Conservation (phyloP, 2,113 vertebrate species). For the Triplophysa siluroides region DNA sequence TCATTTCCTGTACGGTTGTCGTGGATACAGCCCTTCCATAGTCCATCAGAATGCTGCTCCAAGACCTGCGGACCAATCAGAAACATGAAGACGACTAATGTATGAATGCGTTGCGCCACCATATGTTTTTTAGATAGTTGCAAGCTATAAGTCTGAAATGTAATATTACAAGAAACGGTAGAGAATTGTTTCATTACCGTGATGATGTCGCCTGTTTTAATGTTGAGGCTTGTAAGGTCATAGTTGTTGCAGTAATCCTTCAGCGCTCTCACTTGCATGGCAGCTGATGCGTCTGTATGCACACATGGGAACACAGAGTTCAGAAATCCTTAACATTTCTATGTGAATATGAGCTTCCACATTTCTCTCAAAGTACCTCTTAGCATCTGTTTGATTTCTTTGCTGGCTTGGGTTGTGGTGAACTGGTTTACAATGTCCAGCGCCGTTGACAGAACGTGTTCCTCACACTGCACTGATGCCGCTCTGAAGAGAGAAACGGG, state of each 20-base stretch:
- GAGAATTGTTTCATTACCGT: conserved; percentile 77
- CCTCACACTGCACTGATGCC: conserved; percentile 95
- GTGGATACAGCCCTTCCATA: conserved; percentile 98
- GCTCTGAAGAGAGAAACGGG: conserved; percentile 75
- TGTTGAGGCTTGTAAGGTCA: conserved; percentile 96
- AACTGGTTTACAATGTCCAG: conserved; percentile 99
- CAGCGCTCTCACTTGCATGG: conserved; percentile 92
- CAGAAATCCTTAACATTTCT: conserved; percentile 13
- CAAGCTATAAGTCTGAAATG: too few relatives aligned
- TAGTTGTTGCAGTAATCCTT: conserved; percentile 99
- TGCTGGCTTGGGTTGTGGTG: conserved; percentile 94
- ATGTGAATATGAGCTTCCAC: background rate
- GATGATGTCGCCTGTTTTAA: conserved; percentile 95
- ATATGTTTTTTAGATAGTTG: too few relatives aligned
- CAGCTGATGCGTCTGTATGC: conserved; percentile 87
- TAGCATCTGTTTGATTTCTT: conserved; percentile 97
- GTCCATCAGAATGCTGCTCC: conserved; percentile 94
- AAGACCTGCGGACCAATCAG: conserved; percentile 78
- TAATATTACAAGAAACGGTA: background rate
- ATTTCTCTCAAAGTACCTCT: conserved; percentile 75
- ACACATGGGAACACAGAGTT: conserved; percentile 23
- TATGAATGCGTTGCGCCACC: too few relatives aligned
- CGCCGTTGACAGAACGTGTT: conserved; percentile 96
- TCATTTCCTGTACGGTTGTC: conserved; percentile 98
- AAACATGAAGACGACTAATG: too few relatives aligned